phyloP scores from a whole-genome alignment of 2,113 vertebrate genomes.

The Sphaerodactylus townsendi region DNA sequence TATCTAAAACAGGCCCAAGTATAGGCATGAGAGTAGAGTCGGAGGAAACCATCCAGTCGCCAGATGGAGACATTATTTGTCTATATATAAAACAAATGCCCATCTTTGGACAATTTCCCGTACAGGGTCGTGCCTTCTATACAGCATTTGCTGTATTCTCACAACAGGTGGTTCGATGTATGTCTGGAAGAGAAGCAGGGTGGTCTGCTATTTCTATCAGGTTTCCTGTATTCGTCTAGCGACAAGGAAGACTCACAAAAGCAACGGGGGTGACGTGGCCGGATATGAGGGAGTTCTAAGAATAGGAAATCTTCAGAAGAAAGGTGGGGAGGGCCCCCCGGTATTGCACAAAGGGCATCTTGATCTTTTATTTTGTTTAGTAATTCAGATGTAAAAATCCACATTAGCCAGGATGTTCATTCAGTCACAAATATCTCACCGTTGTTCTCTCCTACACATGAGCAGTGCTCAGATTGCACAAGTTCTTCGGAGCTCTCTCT shows the following conservation, averaged over 20 bases:
- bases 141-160: not conserved
- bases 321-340: not conserved
- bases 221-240: not conserved
- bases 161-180: not conserved
- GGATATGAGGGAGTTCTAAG: not conserved
- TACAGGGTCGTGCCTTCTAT: not conserved
- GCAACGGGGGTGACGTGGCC: not conserved
- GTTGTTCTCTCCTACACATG: not conserved
- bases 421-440: not conserved
- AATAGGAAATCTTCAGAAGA: not conserved
- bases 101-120: not conserved
- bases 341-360: not conserved
- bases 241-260: not conserved
- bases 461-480: not conserved
- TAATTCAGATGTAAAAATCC: not conserved
- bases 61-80: slow-evolving; percentile 10
- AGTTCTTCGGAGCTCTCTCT: too few species aligned
- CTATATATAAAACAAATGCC: not conserved
- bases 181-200: not conserved
- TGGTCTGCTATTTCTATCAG: rapidly evolving
- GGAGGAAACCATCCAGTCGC: not conserved
- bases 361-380: not conserved
- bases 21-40: not conserved
- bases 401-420: not conserved
- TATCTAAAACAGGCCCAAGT: not conserved